phyloP scores from a whole-genome alignment of 2,797 vertebrate genomes.

The Phrynocephalus forsythii region DNA sequence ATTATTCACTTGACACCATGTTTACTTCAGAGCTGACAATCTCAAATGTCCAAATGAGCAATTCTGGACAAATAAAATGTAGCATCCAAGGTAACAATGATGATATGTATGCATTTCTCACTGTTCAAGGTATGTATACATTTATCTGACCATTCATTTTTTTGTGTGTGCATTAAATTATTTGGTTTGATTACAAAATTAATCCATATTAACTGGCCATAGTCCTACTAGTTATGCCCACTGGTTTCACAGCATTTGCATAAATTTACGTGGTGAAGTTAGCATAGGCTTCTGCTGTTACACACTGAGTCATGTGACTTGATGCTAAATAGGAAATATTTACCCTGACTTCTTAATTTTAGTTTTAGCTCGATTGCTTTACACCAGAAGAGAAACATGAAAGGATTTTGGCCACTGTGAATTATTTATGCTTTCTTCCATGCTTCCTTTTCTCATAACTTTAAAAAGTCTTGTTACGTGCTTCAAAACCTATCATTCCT shows the following conservation, averaged over 20 bases:
- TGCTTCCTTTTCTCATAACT: background rate
- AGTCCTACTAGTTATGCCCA: no score
- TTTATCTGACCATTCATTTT: background rate
- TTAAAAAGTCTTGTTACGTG: no score
- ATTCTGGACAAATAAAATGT: constrained; percentile 77
- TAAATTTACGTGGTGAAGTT: no score
- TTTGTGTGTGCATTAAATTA: constrained; percentile 5
- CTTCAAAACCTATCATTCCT: background rate
- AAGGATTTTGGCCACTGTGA: background rate
- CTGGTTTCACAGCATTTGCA: no score
- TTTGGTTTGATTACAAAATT: constrained; percentile 12
- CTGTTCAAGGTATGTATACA: constrained; percentile 84
- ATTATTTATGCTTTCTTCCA: background rate
- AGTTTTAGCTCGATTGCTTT: background rate
- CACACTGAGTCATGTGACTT: no score
- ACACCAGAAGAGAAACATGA: no score
- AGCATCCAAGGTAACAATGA: constrained; percentile 71
- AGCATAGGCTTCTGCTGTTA: no score
- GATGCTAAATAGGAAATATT: no score
- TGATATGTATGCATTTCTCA: constrained; percentile 76
- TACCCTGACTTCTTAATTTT: no score
- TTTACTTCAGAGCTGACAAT: constrained; percentile 79
- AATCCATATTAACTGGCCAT: background rate
- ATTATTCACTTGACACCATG: constrained; percentile 46
- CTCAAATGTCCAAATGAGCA: constrained; percentile 46